Base-by-base conservation (phyloP, 2,113 vertebrate genomes). In the Bubo scandiacus region DNA sequence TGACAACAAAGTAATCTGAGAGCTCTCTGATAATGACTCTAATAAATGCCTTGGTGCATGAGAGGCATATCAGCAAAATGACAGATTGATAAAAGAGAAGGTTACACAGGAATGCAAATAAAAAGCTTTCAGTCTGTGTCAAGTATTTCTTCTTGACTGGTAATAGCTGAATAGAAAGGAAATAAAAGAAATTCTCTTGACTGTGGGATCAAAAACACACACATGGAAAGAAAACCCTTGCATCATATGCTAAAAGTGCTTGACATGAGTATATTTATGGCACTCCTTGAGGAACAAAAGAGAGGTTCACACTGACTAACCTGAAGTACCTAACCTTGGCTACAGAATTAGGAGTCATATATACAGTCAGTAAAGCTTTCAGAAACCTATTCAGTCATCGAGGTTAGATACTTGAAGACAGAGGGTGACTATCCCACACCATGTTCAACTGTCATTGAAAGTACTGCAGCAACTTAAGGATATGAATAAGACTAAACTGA, bases 1-100 rank as follows among this genome's bases (percentile, higher is more conserved):
- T 94, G 95, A 95, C 94, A 96, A 93, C 92, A 87, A 92, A 96
- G 91, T 92, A 91, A 96, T 94, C 91, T 61, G 89, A 97, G 88
- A 83, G 77, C 93, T 96, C 40, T 75, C 73, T 86, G 55, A 95
- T 95, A 97, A 97, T 93, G 87, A 97, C 54, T 94, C 95, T 96
- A 97, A 96, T 95, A 97, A 95, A 97, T 93, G 95, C 80, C 82
- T 90, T 63, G 18, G 54, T 93, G 85, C 90, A 91, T 91, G 94
- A 97, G 91, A 96, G 80, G 66, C 70, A 71, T 94, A 96, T 96
- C 94, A 97, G 71, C 67, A 93, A 95, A 96, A 96, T 95, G 95
- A 96, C 92, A 97, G 96, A 95, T 88, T 94, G 95, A 94, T 96
- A 94, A 95, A 92, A 94, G 85, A 88, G 59, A 95, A 92, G 89